Conservation (phyloP, 2,113 vertebrate species). For the Upupa epops region DNA sequence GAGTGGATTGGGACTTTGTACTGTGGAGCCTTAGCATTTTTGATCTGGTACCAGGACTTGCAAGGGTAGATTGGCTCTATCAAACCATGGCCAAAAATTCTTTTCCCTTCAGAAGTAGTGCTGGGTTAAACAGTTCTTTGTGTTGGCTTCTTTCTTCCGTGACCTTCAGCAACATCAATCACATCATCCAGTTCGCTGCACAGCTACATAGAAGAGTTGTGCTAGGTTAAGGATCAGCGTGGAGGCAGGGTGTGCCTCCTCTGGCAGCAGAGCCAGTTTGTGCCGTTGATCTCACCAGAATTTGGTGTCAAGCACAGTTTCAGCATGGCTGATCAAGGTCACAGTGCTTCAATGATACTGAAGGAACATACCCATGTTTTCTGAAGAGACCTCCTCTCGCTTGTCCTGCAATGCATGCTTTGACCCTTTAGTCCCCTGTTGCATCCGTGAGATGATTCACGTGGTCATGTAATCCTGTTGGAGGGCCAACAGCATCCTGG, state of each 20-base stretch:
- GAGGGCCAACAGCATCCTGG: too few species aligned
- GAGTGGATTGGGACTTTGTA: not conserved
- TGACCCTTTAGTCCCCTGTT: not conserved
- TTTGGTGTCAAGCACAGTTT: not conserved
- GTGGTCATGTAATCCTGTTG: not conserved
- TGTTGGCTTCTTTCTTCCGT: not conserved
- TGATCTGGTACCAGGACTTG: not conserved
- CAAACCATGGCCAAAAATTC: not conserved
- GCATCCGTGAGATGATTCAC: not conserved
- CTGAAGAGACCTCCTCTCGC: not conserved
- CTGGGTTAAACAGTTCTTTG: not conserved
- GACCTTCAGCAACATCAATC: not conserved
- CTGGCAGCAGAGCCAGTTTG: not conserved
- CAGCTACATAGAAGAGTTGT: not conserved
- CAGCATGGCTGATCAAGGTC: not conserved
- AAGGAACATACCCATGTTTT: not conserved
- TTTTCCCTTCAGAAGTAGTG: not conserved
- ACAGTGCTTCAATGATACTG: not conserved
- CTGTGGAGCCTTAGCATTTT: not conserved
- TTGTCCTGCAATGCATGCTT: not conserved
- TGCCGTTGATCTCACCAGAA: not conserved
- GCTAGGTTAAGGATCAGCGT: not conserved
- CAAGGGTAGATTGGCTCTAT: not conserved
- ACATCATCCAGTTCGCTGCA: not conserved
- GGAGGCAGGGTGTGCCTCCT: not conserved